phyloP scores from a whole-genome alignment of 2,113 vertebrate species.

The Pavo muticus region DNA sequence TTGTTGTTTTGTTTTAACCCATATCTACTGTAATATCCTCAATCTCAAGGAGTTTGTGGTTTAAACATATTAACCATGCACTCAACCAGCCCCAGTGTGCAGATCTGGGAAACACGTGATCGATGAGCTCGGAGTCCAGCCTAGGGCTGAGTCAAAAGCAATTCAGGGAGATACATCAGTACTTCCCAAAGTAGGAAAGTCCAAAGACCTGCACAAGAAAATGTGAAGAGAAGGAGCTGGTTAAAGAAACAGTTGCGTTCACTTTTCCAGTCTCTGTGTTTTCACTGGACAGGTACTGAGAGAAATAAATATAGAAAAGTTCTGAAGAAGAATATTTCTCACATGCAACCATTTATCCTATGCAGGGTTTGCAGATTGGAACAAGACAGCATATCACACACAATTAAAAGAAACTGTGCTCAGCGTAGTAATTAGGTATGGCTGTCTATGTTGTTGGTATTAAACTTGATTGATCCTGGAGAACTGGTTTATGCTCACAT shows the following conservation, averaged over 20 bases:
- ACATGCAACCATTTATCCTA: neutral
- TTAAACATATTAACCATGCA: neutral
- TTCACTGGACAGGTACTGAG: neutral
- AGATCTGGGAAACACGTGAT: neutral
- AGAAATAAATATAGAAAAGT: neutral
- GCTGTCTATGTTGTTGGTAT: neutral
- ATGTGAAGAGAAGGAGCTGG: neutral
- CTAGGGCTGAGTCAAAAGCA: neutral
- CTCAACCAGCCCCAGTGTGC: neutral
- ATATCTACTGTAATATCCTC: neutral
- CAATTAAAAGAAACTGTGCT: neutral
- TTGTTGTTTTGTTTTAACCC: neutral
- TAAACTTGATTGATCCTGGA: neutral
- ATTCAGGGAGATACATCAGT: neutral
- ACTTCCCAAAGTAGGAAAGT: conserved; percentile 2
- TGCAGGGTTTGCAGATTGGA: neutral
- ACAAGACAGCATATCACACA: neutral
- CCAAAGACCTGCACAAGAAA: neutral
- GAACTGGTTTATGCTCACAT: neutral
- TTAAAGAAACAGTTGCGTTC: neutral
- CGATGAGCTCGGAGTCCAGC: neutral
- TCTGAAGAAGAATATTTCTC: neutral
- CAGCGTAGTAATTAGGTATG: neutral
- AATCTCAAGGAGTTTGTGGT: conserved; percentile 11
- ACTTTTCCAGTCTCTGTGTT: neutral